Base-by-base conservation (phyloP, 2,113 vertebrate species). In the Salvelinus namaycush region DNA sequence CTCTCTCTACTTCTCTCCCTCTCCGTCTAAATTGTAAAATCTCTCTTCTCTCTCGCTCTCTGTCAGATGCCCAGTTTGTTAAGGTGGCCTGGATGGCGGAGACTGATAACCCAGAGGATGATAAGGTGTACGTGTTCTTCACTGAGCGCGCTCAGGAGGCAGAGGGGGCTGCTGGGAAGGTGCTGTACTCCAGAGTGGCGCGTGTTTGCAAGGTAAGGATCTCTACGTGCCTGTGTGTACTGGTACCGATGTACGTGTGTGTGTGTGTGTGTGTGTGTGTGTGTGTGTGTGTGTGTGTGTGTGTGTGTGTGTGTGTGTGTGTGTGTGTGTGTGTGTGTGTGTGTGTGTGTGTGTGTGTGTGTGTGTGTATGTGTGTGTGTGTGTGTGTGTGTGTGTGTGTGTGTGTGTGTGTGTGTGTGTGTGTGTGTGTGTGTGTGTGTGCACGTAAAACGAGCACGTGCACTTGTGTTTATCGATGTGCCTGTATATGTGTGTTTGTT, bases 121-220 rank as follows among this genome's bases (percentile, higher is more conserved):
- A 95, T 91, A 95, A 95, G 86, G 93, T 95, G 74, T 95, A 95
- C 74, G 82, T 94, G 82, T 95, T 95, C 90, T 95, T 95, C 89
- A 94, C 92, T 16, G 94, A 95, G 89, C 92, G 89, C 0, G 93
- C 94, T 74, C 93, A 94, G 85, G 94, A 95, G 84, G 91, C 92
- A 12, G 94, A 95, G 72, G 90, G 91, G 44, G 87, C 91, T 22
- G 90, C 89, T 69, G 93, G 94, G 75, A 95, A 94, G 79, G 93
- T 95, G 74, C 80, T 95, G 34, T 94, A 94, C 87, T 92, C 94
- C 78, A 85, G 94, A 87, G 92, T 95, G 74, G 93, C 93, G 4
- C 91, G 94, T 1, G 93, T 94, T 65, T 95, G 94, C 86, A 94
- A 95, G 94, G 94, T 95, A 90, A 27, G 76, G 57, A 49, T 31